Conservation (phyloP, 2,113 vertebrate genomes). For the Gnathonemus echidnorhynchus region DNA sequence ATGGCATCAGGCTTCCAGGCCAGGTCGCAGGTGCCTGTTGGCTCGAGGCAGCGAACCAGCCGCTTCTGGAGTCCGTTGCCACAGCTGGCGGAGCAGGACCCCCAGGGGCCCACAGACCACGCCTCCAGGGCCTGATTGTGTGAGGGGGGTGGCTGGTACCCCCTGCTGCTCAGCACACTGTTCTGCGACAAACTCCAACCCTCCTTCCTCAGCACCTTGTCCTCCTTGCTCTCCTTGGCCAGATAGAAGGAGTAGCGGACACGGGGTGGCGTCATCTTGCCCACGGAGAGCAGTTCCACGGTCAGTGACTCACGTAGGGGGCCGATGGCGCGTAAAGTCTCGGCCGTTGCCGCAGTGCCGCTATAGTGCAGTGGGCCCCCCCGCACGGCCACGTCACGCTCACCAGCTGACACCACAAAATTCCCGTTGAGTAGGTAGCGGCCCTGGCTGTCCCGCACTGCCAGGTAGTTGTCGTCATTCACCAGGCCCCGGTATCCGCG, state of each 20-base stretch:
- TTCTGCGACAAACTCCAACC: constrained; percentile 60
- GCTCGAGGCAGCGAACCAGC: constrained; percentile 70
- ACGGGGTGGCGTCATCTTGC: constrained; percentile 92
- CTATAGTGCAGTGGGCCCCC: constrained; percentile 86
- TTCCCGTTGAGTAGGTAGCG: constrained; percentile 90
- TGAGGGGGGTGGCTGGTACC: constrained; percentile 13
- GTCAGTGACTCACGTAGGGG: constrained; percentile 81
- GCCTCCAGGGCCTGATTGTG: constrained; percentile 52
- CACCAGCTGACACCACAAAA: constrained; percentile 86
- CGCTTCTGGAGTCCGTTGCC: constrained; percentile 78
- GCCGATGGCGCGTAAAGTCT: constrained; percentile 80
- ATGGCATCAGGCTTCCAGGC: constrained; percentile 66
- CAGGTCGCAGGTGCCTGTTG: constrained; percentile 61
- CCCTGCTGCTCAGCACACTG: constrained; percentile 69
- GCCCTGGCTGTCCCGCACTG: constrained; percentile 79
- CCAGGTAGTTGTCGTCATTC: constrained; percentile 91
- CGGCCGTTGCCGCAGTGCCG: constrained; percentile 75
- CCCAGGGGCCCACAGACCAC: constrained; percentile 78
- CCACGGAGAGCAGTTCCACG: constrained; percentile 88
- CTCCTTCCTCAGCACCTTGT: constrained; percentile 68
- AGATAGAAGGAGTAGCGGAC: constrained; percentile 95
- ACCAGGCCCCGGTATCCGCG: constrained; percentile 86
- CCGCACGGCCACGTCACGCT: constrained; percentile 82
- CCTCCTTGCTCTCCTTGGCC: constrained; percentile 79
- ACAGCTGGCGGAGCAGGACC: constrained; percentile 75